Evolutionary conservation across 92 coral and sea anemone species (phyloP).

Genomic region (Diadumene lineata): DNA sequence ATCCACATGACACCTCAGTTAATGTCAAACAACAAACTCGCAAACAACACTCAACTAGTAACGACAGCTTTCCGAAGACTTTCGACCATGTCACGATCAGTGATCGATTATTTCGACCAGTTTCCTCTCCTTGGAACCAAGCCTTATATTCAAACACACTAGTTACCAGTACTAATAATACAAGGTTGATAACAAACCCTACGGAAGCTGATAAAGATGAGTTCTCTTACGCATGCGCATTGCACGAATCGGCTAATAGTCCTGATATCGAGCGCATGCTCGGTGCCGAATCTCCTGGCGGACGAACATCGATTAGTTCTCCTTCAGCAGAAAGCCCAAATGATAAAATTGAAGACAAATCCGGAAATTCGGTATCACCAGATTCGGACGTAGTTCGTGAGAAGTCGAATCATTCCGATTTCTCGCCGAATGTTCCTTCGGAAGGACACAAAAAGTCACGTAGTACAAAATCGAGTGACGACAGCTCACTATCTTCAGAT

Average conservation of each 20-base stretch:
- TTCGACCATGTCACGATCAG: constrained; percentile 11
- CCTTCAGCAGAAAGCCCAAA: not conserved
- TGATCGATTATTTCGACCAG: constrained; percentile 62
- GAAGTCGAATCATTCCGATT: constrained; percentile 8
- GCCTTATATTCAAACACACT: not conserved
- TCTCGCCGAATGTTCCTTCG: not conserved
- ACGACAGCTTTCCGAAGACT: constrained; percentile 10
- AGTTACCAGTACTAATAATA: not conserved
- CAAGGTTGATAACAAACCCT: not conserved
- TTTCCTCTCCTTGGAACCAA: constrained; percentile 27
- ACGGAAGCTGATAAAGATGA: constrained; percentile 56
- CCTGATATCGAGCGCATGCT: constrained; percentile 68
- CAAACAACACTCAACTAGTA: constrained; percentile 4
- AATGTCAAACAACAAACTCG: not conserved
- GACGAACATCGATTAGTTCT: not conserved
- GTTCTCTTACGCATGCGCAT: constrained; percentile 64
- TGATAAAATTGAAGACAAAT: not conserved
- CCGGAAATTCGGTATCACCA: not conserved
- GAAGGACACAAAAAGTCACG: not conserved
- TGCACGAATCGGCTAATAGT: constrained; percentile 69
- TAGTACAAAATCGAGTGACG: not conserved
- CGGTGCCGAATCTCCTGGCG: constrained; percentile 55
- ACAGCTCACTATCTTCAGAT: not conserved
- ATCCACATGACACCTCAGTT: not conserved
- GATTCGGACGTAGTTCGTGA: constrained; percentile 11